Evolutionary conservation across 2,888 invertebrate species (phyloP).

Genomic region (Rhagonycha lutea): DNA sequence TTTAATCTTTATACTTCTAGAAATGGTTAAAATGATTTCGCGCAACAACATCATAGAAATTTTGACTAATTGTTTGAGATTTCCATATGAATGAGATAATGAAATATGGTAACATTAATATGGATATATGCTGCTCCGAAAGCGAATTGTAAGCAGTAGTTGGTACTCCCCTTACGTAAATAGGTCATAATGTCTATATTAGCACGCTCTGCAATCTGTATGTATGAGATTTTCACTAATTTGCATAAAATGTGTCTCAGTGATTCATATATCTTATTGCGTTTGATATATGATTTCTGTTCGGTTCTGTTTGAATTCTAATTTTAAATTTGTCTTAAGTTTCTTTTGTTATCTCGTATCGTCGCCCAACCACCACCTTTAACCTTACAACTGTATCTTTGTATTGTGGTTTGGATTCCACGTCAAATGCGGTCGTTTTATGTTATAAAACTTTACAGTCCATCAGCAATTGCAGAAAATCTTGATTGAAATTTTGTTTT

Average conservation of each 20-base stretch:
- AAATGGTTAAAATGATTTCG: conserved; percentile 25
- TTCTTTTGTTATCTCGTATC: background rate
- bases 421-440: too few relatives aligned
- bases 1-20: conserved; percentile 8
- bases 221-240: conserved; percentile 57
- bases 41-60: conserved; percentile 43
- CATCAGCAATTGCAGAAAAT: too few relatives aligned
- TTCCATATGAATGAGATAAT: conserved; percentile 84
- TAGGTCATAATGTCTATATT: conserved; percentile 39
- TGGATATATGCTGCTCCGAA: conserved; percentile 67
- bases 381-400: background rate
- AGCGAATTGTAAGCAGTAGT: conserved; percentile 54
- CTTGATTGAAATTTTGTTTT: background rate
- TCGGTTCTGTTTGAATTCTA: conserved; percentile 28
- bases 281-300: conserved; percentile 52
- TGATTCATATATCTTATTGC: conserved; percentile 57
- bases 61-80: conserved; percentile 67
- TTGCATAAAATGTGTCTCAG: conserved; percentile 59
- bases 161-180: conserved; percentile 33
- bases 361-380: background rate
- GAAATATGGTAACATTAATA: conserved; percentile 80
- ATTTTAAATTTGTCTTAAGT: background rate
- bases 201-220: conserved; percentile 51
- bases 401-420: too few relatives aligned
- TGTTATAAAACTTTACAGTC: too few relatives aligned